A percentile compares a stretch with the other conserved stretches of the same genome.
Conservation (phyloP, 2,113 vertebrate genomes). For the Myrmophylax atrothorax region DNA sequence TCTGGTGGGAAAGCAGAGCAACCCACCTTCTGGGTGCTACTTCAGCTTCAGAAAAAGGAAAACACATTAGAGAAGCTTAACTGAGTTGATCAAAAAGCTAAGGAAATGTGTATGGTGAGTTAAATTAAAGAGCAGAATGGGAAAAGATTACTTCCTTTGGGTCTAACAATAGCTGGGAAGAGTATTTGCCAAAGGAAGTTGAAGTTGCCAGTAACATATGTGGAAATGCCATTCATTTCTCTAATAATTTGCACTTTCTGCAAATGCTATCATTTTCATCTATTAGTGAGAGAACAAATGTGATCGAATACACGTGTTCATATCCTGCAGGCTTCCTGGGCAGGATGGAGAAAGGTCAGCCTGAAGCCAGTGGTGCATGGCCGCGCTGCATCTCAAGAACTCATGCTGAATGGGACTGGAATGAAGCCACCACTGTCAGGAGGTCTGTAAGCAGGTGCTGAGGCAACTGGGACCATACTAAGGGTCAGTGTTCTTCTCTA, state of each 20-base stretch:
- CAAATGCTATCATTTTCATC: not conserved
- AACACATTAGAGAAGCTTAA: not conserved
- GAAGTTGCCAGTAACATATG: constrained; percentile 20
- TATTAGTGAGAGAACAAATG: not conserved
- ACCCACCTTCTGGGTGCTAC: not conserved
- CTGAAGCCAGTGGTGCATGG: accelerated
- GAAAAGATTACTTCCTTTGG: not conserved
- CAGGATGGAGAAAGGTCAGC: not conserved
- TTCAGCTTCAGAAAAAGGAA: not conserved
- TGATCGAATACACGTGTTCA: not conserved
- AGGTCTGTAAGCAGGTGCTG: not conserved
- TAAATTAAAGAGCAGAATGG: not conserved
- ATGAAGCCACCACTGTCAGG: not conserved
- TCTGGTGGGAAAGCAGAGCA: not conserved
- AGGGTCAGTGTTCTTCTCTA: accelerated
- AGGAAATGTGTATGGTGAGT: not conserved
- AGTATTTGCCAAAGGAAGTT: constrained; percentile 32
- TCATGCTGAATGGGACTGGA: not conserved
- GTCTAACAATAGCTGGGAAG: not conserved
- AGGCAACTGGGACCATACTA: not conserved
- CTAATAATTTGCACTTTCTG: constrained; percentile 14
- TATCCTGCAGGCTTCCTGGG: accelerated
- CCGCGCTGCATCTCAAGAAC: not conserved
- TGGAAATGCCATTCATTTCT: constrained; percentile 29
- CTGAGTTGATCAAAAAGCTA: not conserved